Conservation (phyloP, 2,888 invertebrate genomes). For the Pristionchus japonicus region DNA sequence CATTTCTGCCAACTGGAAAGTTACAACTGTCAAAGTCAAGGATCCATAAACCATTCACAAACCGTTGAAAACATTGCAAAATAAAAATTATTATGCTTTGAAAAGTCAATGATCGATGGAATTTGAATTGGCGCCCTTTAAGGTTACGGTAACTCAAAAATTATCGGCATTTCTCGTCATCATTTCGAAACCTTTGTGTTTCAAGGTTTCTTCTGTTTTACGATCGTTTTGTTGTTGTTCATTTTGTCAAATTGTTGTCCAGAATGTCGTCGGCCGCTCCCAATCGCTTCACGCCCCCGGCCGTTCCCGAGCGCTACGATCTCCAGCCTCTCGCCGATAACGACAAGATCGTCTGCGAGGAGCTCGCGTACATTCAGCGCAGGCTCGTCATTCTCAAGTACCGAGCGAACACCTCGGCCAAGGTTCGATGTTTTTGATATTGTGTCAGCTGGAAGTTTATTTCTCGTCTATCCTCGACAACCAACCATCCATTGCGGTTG, state of each 20-base stretch:
- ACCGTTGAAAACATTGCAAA: not conserved
- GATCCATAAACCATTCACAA: not conserved
- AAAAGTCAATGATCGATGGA: not conserved
- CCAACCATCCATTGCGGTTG: too few relatives aligned
- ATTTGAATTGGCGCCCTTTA: not conserved
- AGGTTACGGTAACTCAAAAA: not conserved
- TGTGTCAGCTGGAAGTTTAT: not conserved
- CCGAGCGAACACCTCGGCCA: not conserved
- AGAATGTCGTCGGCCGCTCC: not conserved
- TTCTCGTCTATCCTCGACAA: too few relatives aligned
- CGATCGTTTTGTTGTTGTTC: not conserved
- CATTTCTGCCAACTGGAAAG: constrained; percentile 28
- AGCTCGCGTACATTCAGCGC: constrained; percentile 3
- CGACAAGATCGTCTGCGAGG: not conserved
- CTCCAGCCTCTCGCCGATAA: not conserved
- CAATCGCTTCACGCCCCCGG: not conserved
- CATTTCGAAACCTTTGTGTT: not conserved
- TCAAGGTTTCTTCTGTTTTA: not conserved
- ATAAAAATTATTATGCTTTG: not conserved
- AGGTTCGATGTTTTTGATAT: not conserved
- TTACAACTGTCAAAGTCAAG: not conserved
- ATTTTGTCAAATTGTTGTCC: not conserved
- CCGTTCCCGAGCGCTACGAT: not conserved
- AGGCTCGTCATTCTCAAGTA: not conserved
- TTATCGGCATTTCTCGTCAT: not conserved